A percentile compares a stretch with the other conserved stretches of the same genome.
Conservation (phyloP, 2,113 vertebrate species). For the Chlorodrepanis virens region DNA sequence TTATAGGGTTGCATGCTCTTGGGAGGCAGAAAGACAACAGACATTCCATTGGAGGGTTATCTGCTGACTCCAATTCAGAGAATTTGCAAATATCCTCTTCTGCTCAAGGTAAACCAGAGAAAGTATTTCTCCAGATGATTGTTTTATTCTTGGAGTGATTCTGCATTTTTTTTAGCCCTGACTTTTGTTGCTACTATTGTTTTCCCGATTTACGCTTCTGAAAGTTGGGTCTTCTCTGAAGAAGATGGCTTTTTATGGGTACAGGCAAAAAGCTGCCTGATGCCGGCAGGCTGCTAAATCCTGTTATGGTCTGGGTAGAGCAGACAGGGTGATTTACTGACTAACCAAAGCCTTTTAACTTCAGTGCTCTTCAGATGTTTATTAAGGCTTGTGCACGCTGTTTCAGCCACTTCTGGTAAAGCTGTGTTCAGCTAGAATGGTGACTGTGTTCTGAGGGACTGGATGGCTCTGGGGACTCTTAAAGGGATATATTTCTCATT, state of each 20-base stretch:
- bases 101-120: slow-evolving; percentile 86
- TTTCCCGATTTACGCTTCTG: not conserved
- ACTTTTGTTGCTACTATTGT: not conserved
- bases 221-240: not conserved
- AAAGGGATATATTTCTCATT: not conserved
- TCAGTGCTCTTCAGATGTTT: not conserved
- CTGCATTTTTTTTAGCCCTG: not conserved
- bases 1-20: slow-evolving; percentile 94
- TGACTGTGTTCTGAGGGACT: not conserved
- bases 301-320: not conserved
- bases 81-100: slow-evolving; percentile 98
- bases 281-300: not conserved
- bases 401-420: not conserved
- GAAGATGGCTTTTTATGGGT: not conserved
- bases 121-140: not conserved
- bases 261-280: not conserved
- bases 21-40: slow-evolving; percentile 95
- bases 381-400: not conserved
- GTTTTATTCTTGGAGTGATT: not conserved
- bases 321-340: not conserved
- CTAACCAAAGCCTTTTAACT: not conserved
- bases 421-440: not conserved
- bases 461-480: not conserved
- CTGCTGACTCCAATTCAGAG: slow-evolving; percentile 95
- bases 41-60: slow-evolving; percentile 95